Conservation (phyloP, 2,888 invertebrate species). For the Neocrepidodera transversa region DNA sequence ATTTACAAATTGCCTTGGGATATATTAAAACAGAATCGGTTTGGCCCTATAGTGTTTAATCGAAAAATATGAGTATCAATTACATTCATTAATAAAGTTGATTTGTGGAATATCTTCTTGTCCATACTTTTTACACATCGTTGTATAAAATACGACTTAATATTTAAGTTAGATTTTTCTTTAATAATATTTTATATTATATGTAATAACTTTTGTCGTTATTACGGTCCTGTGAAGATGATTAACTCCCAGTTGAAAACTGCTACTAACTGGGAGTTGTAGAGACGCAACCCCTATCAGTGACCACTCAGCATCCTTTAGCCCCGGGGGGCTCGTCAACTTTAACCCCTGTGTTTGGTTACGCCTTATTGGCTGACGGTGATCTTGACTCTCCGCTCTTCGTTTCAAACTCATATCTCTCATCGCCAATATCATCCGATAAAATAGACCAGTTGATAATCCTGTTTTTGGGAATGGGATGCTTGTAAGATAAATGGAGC, state of each 20-base stretch:
- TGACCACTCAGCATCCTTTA: conserved; percentile 57
- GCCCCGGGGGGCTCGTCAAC: conserved; percentile 56
- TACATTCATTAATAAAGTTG: too few species aligned
- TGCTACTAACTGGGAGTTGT: conserved; percentile 38
- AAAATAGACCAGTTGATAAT: conserved; percentile 17
- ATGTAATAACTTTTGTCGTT: too few species aligned
- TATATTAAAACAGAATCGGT: neutral
- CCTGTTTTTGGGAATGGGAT: too few species aligned
- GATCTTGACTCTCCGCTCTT: conserved; percentile 43
- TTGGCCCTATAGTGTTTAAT: neutral
- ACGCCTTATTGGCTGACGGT: conserved; percentile 58
- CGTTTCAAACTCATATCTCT: conserved; percentile 19
- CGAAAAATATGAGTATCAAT: neutral
- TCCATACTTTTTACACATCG: too few species aligned
- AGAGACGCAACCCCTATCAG: conserved; percentile 49
- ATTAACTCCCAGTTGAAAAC: conserved; percentile 20
- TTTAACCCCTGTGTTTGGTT: conserved; percentile 58
- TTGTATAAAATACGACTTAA: too few species aligned
- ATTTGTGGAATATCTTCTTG: too few species aligned
- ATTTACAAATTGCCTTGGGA: conserved; percentile 21
- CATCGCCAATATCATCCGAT: conserved; percentile 41
- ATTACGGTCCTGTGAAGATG: conserved; percentile 15
- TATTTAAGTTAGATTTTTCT: too few species aligned
- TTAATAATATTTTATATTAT: too few species aligned
- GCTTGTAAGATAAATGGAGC: too few species aligned